A percentile compares a stretch with the other conserved stretches of the same genome.
Conservation (phyloP, 1,140 invertebrate genomes). For the Ptiloglossa arizonensis region DNA sequence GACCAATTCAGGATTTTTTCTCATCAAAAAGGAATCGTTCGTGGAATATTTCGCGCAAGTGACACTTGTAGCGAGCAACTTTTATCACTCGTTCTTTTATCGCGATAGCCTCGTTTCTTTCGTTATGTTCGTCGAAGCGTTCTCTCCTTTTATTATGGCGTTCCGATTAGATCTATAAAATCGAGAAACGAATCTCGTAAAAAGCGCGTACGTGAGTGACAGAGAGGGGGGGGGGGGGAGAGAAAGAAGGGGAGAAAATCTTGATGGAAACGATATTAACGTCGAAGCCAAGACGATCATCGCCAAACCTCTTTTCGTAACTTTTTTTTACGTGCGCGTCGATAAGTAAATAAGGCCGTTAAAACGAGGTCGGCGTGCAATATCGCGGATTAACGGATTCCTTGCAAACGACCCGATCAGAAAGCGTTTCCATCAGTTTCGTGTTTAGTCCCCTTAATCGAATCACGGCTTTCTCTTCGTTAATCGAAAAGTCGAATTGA, state of each 20-base stretch:
- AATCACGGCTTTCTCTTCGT: neutral
- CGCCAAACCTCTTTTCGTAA: neutral
- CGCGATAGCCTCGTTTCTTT: neutral
- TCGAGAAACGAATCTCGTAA: constrained; percentile 23
- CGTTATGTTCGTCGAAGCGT: neutral
- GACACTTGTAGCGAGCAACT: too few relatives aligned
- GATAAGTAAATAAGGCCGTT: neutral
- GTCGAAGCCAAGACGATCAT: neutral
- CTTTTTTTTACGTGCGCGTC: neutral
- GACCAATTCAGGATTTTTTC: too few relatives aligned
- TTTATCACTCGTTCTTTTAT: neutral
- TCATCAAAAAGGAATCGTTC: too few relatives aligned
- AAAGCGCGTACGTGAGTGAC: too few relatives aligned
- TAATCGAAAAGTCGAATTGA: too few relatives aligned
- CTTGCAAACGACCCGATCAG: neutral
- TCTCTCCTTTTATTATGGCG: neutral
- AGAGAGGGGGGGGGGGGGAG: too few relatives aligned
- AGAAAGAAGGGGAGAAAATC: too few relatives aligned
- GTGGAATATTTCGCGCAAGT: too few relatives aligned
- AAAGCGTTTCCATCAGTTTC: constrained; percentile 11
- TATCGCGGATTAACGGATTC: constrained; percentile 10
- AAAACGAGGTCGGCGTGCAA: neutral
- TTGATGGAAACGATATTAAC: neutral
- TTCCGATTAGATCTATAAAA: constrained; percentile 37
- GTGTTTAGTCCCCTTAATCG: neutral